Evolutionary conservation across 2,113 vertebrate species (phyloP).

Genomic region (Athene cunicularia): DNA sequence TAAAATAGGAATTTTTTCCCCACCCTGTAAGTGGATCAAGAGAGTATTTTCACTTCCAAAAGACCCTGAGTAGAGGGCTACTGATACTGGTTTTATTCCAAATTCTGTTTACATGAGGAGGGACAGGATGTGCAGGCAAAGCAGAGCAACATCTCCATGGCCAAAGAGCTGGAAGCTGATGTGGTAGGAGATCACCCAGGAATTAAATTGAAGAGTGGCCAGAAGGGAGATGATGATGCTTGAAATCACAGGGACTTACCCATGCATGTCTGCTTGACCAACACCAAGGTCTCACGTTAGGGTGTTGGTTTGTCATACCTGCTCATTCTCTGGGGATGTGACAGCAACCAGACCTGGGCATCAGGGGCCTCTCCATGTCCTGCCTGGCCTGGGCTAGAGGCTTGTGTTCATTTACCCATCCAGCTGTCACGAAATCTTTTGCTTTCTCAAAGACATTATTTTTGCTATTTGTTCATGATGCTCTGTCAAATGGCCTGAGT

Average conservation of each 20-base stretch:
- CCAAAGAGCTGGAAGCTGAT: neutral
- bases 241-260: neutral
- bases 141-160: neutral
- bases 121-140: neutral
- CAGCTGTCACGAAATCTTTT: neutral
- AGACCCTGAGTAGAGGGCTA: neutral
- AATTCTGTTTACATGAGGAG: neutral
- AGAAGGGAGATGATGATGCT: neutral
- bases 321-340: neutral
- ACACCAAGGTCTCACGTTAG: accelerated
- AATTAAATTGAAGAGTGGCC: neutral
- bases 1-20: neutral
- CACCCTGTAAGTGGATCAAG: neutral
- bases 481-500: neutral
- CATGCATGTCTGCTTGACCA: neutral
- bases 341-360: neutral
- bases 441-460: neutral
- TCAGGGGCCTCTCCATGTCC: accelerated
- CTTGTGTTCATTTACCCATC: neutral
- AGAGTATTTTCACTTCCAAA: neutral
- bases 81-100: neutral
- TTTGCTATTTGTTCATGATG: neutral
- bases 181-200: neutral
- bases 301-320: neutral
- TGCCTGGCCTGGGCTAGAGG: neutral